Evolutionary conservation across 2,113 vertebrate species (phyloP), one percentile per base, ranked within the genome.

Genomic region (Megaptera novaeangliae): DNA sequence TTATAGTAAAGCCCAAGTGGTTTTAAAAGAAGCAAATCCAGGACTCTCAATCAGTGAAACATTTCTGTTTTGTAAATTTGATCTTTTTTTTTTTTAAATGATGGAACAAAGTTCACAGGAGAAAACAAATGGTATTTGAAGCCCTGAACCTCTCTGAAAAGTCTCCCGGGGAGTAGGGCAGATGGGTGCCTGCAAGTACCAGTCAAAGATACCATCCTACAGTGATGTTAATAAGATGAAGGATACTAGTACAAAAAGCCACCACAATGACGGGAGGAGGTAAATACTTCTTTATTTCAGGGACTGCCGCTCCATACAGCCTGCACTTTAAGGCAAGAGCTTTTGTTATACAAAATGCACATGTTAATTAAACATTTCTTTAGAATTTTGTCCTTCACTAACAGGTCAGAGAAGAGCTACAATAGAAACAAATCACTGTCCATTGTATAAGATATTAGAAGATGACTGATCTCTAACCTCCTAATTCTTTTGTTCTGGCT

Each of bases 321-420:
- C 95, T 97, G 95, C 89, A 97, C 94, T 97, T 96, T 97, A 98
- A 98, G 96, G 94, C 97, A 98, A 96, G 92, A 95, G 98, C 91
- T 98, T 98, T 98, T 98, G 95, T 98, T 98, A 98, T 95, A 98
- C 96, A 98, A 98, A 98, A 98, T 98, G 97, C 97, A 98, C 98
- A 98, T 98, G 98, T 98, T 99, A 99, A 99, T 99, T 99, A 99
- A 98, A 98, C 97, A 98, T 98, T 98, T 98, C 97, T 98, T 98
- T 98, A 98, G 97, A 98, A 98, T 98, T 97, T 97, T 98, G 95
- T 95, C 97, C 98, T 99, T 98, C 93, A 96, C 98, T 98, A 98
- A 98, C 93, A 98, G 98, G 98, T 99, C 98, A 98, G 83, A 97
- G 98, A 98, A 98, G 97, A 97, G 66, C 61, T 95, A 64, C 29